Evolutionary conservation across 2,797 vertebrate species (phyloP).

Genomic region (Danio aesculapii): DNA sequence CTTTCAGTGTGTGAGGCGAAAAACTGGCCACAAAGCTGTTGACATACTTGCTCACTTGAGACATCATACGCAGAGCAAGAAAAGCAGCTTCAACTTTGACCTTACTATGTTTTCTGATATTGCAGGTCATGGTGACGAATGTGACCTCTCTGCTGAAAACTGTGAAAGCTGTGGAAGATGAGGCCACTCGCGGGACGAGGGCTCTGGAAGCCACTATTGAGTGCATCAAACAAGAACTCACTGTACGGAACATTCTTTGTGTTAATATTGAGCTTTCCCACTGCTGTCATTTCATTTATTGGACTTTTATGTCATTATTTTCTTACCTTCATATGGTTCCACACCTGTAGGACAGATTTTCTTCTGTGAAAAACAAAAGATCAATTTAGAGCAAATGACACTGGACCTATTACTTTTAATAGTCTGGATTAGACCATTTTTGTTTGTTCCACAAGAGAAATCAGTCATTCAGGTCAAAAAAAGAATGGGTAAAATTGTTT

Average conservation of each 20-base stretch:
- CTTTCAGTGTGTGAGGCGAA: background rate
- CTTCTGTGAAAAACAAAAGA: background rate
- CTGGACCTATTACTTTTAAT: background rate
- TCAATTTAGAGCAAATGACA: background rate
- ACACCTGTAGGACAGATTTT: background rate
- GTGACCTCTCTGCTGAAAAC: constrained; percentile 98
- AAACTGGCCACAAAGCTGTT: constrained; percentile 7
- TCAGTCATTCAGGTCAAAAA: background rate
- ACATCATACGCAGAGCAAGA: background rate
- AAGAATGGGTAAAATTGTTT: background rate
- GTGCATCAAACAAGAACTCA: constrained; percentile 98
- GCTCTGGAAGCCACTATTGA: constrained; percentile 97
- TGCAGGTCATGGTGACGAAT: constrained; percentile 98
- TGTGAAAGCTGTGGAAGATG: constrained; percentile 98
- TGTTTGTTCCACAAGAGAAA: background rate
- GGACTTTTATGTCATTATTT: background rate
- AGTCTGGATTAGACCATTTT: background rate
- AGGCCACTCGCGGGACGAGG: constrained; percentile 96
- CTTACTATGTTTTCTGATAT: constrained; percentile 15
- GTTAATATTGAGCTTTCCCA: background rate
- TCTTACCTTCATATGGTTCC: background rate
- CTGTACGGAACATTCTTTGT: constrained; percentile 75
- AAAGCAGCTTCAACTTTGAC: background rate
- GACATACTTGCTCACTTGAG: constrained; percentile 2
- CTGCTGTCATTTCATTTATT: background rate